Conservation (phyloP, 1,140 invertebrate genomes). For the Drosophila aff. region DNA sequence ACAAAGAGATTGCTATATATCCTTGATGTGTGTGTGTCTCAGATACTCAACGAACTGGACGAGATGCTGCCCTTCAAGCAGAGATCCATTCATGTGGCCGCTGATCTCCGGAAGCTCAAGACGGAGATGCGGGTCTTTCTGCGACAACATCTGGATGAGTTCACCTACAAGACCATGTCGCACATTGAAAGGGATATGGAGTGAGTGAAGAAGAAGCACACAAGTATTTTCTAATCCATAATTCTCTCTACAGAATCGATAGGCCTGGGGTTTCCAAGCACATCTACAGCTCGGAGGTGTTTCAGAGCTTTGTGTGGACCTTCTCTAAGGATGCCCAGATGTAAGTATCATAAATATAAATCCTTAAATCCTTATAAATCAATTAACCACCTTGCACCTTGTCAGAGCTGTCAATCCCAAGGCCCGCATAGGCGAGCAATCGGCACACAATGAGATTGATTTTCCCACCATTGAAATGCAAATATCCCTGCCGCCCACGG, state of each 20-base stretch:
- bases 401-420: slow-evolving; percentile 72
- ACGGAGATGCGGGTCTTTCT: slow-evolving; percentile 76
- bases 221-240: no score
- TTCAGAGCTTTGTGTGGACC: slow-evolving; percentile 84
- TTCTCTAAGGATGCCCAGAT: slow-evolving; percentile 82
- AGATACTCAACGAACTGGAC: slow-evolving; percentile 80
- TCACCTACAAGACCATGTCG: slow-evolving; percentile 84
- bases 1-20: no score
- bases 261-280: slow-evolving; percentile 78
- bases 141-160: slow-evolving; percentile 79
- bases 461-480: slow-evolving; percentile 87
- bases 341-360: slow-evolving; percentile 39
- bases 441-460: slow-evolving; percentile 85
- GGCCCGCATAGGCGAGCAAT: slow-evolving; percentile 73
- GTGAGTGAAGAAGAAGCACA: slow-evolving; percentile 35
- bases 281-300: slow-evolving; percentile 76
- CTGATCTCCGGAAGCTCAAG: slow-evolving; percentile 70
- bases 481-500: slow-evolving; percentile 86
- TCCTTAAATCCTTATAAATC: no score
- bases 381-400: no score
- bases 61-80: slow-evolving; percentile 63
- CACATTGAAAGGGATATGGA: slow-evolving; percentile 84
- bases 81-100: slow-evolving; percentile 47
- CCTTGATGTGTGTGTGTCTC: neutral
- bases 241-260: slow-evolving; percentile 58